These are phyloP conservation scores for Ardeotis arabs DNA, from an alignment of 2,113 vertebrate genomes.

Conservation along the genomic window DNA sequence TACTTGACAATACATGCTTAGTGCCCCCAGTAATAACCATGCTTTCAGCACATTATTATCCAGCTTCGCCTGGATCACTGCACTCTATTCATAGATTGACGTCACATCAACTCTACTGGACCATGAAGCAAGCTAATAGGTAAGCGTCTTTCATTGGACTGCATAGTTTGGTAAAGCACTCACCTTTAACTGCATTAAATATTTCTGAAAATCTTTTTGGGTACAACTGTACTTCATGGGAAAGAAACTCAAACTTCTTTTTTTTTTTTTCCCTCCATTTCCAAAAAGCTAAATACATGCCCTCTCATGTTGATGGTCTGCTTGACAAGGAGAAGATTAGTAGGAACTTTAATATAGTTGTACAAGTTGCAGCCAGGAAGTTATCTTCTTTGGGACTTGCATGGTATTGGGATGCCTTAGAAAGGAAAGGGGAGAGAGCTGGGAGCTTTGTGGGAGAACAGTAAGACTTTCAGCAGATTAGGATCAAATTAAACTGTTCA, in stretches of 20 bases:
- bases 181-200: background rate
- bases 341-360: background rate
- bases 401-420: background rate
- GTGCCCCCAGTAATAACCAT: background rate
- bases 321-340: background rate
- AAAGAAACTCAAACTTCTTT: background rate
- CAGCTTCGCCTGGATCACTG: background rate
- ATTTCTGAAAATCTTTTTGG: background rate
- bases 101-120: background rate
- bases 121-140: background rate
- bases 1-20: background rate
- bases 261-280: fast-evolving
- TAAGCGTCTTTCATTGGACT: background rate
- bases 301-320: background rate
- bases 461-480: background rate
- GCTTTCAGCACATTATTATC: background rate
- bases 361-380: background rate
- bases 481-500: background rate
- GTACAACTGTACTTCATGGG: background rate
- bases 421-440: background rate
- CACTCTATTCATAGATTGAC: background rate
- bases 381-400: background rate
- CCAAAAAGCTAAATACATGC: background rate
- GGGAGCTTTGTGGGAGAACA: background rate
- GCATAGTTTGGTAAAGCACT: background rate